Evolutionary conservation across 2,797 vertebrate species (phyloP).

Genomic region (Trematocara caparti): DNA sequence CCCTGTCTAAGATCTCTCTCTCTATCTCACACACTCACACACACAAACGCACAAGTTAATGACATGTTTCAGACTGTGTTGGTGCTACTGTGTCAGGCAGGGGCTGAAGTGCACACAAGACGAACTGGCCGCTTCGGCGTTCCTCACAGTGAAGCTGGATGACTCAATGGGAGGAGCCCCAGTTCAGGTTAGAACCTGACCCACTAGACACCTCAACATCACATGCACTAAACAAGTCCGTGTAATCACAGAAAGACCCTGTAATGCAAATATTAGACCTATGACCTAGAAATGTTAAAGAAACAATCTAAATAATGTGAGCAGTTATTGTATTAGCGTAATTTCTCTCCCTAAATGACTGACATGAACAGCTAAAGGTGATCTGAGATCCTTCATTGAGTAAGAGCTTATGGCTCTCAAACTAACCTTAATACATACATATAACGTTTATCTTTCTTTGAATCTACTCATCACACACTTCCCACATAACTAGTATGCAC

Average conservation of each 20-base stretch:
- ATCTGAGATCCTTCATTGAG: neutral
- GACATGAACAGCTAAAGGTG: neutral
- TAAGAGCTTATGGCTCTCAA: neutral
- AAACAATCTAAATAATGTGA: neutral
- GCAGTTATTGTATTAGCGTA: rapidly evolving
- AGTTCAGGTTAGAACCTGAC: slow-evolving; percentile 72
- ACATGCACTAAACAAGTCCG: neutral
- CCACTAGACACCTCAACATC: neutral
- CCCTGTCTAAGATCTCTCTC: neutral
- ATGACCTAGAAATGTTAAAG: neutral
- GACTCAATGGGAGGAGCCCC: slow-evolving; percentile 79
- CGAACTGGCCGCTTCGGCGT: slow-evolving; percentile 77
- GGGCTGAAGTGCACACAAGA: slow-evolving; percentile 79
- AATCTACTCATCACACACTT: neutral
- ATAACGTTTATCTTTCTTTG: rapidly evolving
- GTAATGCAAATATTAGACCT: neutral
- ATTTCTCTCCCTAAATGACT: neutral
- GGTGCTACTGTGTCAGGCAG: slow-evolving; percentile 69
- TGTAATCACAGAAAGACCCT: neutral
- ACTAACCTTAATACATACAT: neutral
- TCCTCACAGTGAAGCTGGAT: slow-evolving; percentile 78
- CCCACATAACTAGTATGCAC: neutral
- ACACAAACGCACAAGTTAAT: neutral
- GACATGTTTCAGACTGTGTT: neutral
- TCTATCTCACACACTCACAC: neutral